Percentiles rank a stretch among this genome's conserved stretches.
Conservation (phyloP, 2,113 vertebrate species). For the Mixornis gularis region DNA sequence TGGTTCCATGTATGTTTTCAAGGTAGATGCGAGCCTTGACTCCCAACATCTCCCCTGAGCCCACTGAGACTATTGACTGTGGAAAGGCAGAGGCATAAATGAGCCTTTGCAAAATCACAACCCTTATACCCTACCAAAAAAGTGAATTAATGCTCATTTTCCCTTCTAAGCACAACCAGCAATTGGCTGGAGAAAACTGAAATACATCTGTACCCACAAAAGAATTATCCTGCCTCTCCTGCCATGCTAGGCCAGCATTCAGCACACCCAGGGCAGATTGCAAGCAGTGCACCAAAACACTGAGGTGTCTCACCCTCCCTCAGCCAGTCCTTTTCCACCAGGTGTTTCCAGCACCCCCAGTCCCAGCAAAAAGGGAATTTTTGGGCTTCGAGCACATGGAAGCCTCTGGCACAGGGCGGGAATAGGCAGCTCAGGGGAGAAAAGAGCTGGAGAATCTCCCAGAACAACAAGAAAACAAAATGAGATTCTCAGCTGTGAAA, state of each 20-base stretch:
- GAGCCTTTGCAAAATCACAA: background rate
- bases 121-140: background rate
- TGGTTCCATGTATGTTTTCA: background rate
- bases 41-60: background rate
- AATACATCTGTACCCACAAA: background rate
- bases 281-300: background rate
- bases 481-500: background rate
- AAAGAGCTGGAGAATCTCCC: background rate
- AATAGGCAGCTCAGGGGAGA: background rate
- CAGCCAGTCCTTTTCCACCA: background rate
- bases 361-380: background rate
- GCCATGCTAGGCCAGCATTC: background rate
- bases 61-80: background rate
- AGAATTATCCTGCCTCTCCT: background rate
- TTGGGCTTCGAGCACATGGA: background rate
- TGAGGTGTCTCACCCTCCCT: background rate
- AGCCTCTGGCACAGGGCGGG: background rate
- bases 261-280: background rate
- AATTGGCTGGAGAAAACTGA: background rate
- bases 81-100: background rate
- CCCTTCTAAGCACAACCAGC: background rate
- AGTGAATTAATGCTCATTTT: background rate
- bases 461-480: background rate
- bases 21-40: background rate
- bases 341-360: background rate